phyloP scores from a whole-genome alignment of 2,888 invertebrate species.

The Dorcus parallelipipedus region DNA sequence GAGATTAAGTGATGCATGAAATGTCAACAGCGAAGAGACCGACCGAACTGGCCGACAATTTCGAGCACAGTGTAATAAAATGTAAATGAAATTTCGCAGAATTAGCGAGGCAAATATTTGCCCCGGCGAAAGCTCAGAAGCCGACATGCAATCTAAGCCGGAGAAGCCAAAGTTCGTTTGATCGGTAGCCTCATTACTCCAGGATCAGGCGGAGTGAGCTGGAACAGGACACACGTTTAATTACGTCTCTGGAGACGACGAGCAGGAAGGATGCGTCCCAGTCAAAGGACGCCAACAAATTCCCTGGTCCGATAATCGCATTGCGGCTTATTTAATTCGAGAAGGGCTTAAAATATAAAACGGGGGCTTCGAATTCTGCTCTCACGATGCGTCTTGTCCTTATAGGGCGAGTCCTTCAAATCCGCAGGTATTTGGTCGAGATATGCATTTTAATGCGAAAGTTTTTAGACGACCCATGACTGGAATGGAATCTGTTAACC shows the following conservation, averaged over 20 bases:
- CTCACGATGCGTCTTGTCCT: background rate
- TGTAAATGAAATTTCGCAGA: background rate
- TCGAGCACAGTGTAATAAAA: background rate
- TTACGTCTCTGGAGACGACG: background rate
- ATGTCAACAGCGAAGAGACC: too few species aligned
- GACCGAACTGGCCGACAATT: too few species aligned
- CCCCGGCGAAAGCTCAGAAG: background rate
- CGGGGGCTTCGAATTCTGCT: conserved; percentile 3
- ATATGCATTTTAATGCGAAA: conserved; percentile 21
- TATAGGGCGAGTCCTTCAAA: conserved; percentile 14
- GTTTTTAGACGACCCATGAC: conserved; percentile 22
- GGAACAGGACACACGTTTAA: conserved; percentile 2
- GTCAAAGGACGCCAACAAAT: background rate
- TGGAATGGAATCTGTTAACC: background rate
- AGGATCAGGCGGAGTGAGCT: conserved; percentile 1
- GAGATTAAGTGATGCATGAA: too few species aligned
- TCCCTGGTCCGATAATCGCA: background rate
- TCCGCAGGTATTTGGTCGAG: conserved; percentile 18
- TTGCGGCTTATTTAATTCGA: too few species aligned
- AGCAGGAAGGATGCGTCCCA: background rate
- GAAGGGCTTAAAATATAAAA: too few species aligned
- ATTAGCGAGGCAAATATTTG: background rate
- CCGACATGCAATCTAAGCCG: conserved; percentile 7
- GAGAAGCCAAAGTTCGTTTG: conserved; percentile 7
- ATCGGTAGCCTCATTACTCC: conserved; percentile 6